Conservation (phyloP, 2,113 vertebrate genomes). For the Saiga tatarica region DNA sequence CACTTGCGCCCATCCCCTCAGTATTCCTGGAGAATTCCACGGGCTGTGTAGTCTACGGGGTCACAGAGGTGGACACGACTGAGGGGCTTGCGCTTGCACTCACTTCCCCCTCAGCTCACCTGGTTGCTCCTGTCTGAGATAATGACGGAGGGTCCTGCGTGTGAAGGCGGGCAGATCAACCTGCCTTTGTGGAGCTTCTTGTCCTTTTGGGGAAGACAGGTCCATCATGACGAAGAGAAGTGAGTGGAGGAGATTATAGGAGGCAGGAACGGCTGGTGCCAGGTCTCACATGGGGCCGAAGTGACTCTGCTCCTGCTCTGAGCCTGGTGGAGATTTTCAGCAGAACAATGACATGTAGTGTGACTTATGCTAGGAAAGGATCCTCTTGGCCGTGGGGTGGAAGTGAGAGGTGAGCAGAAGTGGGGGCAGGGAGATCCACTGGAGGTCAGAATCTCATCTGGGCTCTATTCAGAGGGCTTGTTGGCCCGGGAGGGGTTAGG, state of each 20-base stretch:
- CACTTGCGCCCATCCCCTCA: fast-evolving
- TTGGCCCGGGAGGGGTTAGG: fast-evolving
- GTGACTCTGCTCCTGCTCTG: neutral
- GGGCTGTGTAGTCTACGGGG: neutral
- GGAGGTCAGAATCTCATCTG: neutral
- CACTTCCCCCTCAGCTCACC: neutral
- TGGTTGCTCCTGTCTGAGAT: neutral
- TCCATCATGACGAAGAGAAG: fast-evolving
- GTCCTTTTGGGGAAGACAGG: neutral
- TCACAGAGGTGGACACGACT: neutral
- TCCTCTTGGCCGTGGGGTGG: neutral
- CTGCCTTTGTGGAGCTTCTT: neutral
- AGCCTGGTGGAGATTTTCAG: neutral
- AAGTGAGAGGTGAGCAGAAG: neutral
- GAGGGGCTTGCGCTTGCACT: neutral
- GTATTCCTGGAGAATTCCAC: neutral
- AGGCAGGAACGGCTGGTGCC: fast-evolving
- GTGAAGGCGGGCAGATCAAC: neutral
- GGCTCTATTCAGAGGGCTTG: fast-evolving
- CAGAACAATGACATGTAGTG: neutral
- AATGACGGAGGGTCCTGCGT: fast-evolving
- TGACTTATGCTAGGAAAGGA: neutral
- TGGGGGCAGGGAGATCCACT: neutral
- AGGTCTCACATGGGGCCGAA: fast-evolving
- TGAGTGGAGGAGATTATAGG: neutral